phyloP scores from a whole-genome alignment of 1,140 invertebrate species.

The Coelopa frigida region DNA sequence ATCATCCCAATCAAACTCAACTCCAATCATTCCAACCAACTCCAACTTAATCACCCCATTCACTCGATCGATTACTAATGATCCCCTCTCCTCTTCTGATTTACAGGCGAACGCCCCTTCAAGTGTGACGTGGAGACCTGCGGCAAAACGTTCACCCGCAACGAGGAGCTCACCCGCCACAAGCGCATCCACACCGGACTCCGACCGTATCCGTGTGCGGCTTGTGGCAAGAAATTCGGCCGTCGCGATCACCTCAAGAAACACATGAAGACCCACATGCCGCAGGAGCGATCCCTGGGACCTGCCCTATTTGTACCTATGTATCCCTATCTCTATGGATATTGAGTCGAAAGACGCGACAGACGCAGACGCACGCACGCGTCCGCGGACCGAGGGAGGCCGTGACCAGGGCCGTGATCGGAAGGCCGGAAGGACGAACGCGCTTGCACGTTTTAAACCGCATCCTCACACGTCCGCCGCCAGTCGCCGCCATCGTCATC shows the following conservation, averaged over 20 bases:
- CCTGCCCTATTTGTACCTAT: slow-evolving; percentile 41
- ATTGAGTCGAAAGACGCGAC: slow-evolving; percentile 14
- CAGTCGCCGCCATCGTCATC: too few relatives aligned
- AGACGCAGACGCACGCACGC: too few relatives aligned
- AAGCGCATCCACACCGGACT: slow-evolving; percentile 82
- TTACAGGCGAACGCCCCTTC: slow-evolving; percentile 74
- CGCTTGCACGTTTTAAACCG: slow-evolving; percentile 37
- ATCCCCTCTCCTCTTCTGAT: slow-evolving; percentile 14
- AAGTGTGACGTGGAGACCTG: slow-evolving; percentile 77
- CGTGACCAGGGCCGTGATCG: too few relatives aligned
- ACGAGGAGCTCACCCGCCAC: slow-evolving; percentile 88
- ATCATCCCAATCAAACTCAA: too few relatives aligned
- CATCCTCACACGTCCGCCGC: not conserved
- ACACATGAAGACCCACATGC: slow-evolving; percentile 52
- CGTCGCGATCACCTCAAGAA: slow-evolving; percentile 84
- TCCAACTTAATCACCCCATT: too few relatives aligned
- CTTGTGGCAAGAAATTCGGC: slow-evolving; percentile 82
- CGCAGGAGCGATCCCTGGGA: slow-evolving; percentile 37
- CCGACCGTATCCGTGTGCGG: slow-evolving; percentile 67
- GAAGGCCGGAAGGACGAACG: too few relatives aligned
- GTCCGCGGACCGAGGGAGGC: too few relatives aligned
- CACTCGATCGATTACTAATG: too few relatives aligned
- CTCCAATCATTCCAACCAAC: too few relatives aligned
- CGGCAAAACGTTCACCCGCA: slow-evolving; percentile 84
- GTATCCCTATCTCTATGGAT: slow-evolving; percentile 42